Percentiles rank a stretch among this genome's conserved stretches.
These are phyloP conservation scores for Seriola quinqueradiata DNA, from an alignment of 2,113 vertebrate species.

Conservation along the genomic window DNA sequence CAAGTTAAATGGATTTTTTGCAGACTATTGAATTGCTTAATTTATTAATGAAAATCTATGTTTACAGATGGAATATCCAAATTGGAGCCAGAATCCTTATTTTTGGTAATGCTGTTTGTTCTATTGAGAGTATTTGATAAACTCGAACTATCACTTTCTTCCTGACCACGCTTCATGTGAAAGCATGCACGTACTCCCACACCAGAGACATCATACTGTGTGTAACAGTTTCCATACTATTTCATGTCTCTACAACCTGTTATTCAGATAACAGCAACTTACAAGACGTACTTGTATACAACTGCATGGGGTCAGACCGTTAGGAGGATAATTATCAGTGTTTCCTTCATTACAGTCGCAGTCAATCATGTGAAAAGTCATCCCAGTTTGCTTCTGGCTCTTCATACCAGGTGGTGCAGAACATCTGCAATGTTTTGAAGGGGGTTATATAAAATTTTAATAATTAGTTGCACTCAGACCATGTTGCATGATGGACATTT, in stretches of 20 bases:
- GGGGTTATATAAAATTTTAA: conserved; percentile 39
- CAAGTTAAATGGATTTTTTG: conserved; percentile 62
- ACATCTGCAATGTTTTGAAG: conserved; percentile 41
- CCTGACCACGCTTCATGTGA: conserved; percentile 1
- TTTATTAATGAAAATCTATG: conserved; percentile 57
- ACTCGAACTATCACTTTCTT: conserved; percentile 26
- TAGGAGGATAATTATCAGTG: not conserved
- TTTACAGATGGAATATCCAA: conserved; percentile 50
- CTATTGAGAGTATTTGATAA: conserved; percentile 32
- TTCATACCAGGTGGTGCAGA: conserved; percentile 56
- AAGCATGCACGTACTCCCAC: not conserved
- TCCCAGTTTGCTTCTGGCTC: conserved; percentile 44
- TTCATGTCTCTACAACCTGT: conserved; percentile 10
- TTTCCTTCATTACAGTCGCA: conserved; percentile 19
- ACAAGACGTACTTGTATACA: not conserved
- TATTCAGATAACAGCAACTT: conserved; percentile 17
- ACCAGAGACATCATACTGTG: not conserved
- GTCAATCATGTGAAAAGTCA: conserved; percentile 46
- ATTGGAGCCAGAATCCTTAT: conserved; percentile 28
- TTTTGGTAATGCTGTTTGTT: conserved; percentile 36
- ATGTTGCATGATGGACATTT: conserved; percentile 34
- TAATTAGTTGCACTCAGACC: conserved; percentile 59
- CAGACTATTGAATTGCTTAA: conserved; percentile 57
- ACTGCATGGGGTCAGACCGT: not conserved
- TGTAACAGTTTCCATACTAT: conserved; percentile 33